Percentiles rank a stretch among this genome's conserved stretches.
phyloP scores from a whole-genome alignment of 2,113 vertebrate species.

The Hippocampus barbouri region DNA sequence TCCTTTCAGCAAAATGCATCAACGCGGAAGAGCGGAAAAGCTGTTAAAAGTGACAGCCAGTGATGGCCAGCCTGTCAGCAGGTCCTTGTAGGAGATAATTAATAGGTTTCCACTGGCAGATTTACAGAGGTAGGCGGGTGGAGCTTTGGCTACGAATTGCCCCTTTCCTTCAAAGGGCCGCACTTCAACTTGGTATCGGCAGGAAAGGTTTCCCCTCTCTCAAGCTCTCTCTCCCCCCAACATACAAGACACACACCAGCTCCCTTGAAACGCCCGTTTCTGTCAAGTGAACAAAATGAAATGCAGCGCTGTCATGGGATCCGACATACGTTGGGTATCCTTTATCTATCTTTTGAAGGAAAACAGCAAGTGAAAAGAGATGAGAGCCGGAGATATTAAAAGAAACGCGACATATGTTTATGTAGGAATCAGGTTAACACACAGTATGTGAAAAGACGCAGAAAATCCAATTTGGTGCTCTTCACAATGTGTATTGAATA shows the following conservation, averaged over 20 bases:
- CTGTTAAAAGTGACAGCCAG: constrained; percentile 65
- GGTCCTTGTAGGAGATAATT: constrained; percentile 66
- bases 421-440: not conserved
- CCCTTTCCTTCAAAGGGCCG: constrained; percentile 49
- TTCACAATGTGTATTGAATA: no score
- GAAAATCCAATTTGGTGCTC: no score
- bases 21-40: constrained; percentile 41
- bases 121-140: constrained; percentile 51
- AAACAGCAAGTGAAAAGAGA: not conserved
- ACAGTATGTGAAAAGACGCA: no score
- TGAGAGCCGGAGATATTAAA: not conserved
- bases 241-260: not conserved
- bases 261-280: not conserved
- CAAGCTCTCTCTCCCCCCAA: not conserved
- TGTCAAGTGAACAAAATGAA: constrained; percentile 20
- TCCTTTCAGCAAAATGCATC: constrained; percentile 43
- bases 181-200: constrained; percentile 46
- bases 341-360: not conserved
- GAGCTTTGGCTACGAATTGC: constrained; percentile 40
- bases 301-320: not conserved
- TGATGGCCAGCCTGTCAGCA: constrained; percentile 58
- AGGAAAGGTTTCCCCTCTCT: constrained; percentile 29
- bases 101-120: constrained; percentile 65
- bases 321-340: not conserved
- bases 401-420: not conserved